Conservation (phyloP, 2,113 vertebrate genomes). For the Probosciger aterrimus region DNA sequence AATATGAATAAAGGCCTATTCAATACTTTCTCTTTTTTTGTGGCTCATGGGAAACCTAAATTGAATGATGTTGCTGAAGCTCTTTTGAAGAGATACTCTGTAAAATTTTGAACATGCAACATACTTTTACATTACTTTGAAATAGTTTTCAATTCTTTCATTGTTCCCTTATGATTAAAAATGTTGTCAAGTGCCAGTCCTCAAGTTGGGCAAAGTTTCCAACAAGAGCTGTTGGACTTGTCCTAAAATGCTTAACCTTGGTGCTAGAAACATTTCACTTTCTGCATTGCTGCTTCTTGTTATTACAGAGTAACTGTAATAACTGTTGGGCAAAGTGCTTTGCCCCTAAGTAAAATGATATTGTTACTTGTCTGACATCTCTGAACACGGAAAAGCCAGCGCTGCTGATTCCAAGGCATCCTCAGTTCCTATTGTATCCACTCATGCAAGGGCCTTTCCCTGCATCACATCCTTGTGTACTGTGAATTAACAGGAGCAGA, state of each 20-base stretch:
- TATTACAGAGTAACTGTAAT: background rate
- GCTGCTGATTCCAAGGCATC: background rate
- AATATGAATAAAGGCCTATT: constrained; percentile 16
- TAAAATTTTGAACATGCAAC: background rate
- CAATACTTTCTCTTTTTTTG: background rate
- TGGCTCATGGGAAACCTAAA: background rate
- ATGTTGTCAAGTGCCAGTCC: background rate
- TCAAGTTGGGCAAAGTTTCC: background rate
- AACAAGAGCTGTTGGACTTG: background rate
- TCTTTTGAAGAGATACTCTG: background rate
- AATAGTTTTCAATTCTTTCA: background rate
- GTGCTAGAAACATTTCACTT: background rate
- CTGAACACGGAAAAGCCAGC: background rate
- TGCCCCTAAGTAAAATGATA: background rate
- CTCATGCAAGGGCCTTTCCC: background rate
- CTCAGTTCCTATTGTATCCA: background rate
- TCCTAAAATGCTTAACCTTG: background rate
- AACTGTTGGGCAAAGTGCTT: background rate
- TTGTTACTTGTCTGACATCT: background rate
- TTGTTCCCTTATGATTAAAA: background rate
- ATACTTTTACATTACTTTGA: background rate
- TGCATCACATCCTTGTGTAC: background rate
- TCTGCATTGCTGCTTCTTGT: background rate
- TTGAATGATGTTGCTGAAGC: background rate
- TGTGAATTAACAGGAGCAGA: background rate